Conservation (phyloP, 2,888 invertebrate species). For the Acleris emargana region DNA sequence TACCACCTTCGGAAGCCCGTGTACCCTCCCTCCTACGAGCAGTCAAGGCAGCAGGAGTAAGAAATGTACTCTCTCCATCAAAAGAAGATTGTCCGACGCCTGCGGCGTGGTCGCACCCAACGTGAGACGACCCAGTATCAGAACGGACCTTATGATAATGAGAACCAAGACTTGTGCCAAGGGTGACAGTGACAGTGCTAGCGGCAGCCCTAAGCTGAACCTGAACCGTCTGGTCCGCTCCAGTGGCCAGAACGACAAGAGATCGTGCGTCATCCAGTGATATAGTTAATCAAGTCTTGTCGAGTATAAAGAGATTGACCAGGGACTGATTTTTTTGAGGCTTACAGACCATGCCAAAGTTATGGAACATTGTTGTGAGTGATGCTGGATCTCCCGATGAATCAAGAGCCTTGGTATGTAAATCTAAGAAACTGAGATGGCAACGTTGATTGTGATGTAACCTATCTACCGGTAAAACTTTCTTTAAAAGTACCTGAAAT, state of each 20-base stretch:
- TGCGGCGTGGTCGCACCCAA: constrained; percentile 95
- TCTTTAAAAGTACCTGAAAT: no score
- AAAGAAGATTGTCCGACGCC: constrained; percentile 92
- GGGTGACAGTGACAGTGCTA: constrained; percentile 86
- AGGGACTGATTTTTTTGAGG: not conserved
- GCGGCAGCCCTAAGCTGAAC: constrained; percentile 79
- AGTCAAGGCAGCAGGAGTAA: constrained; percentile 86
- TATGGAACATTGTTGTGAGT: no score
- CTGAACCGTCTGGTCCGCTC: constrained; percentile 77
- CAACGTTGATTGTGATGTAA: no score
- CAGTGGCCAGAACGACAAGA: constrained; percentile 72
- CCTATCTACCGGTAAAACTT: no score
- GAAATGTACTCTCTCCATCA: constrained; percentile 91
- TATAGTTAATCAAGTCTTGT: constrained; percentile 42
- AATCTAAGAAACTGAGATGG: no score
- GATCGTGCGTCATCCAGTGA: constrained; percentile 80
- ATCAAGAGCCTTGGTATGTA: no score
- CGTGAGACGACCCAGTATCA: constrained; percentile 92
- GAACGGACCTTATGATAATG: constrained; percentile 95
- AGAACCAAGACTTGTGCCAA: constrained; percentile 91
- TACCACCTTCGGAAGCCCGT: constrained; percentile 90
- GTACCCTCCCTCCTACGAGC: constrained; percentile 88
- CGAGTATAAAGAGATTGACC: not conserved
- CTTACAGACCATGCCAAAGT: no score
- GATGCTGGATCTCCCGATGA: no score